phyloP scores from a whole-genome alignment of 2,113 vertebrate genomes.

The Sula dactylatra region DNA sequence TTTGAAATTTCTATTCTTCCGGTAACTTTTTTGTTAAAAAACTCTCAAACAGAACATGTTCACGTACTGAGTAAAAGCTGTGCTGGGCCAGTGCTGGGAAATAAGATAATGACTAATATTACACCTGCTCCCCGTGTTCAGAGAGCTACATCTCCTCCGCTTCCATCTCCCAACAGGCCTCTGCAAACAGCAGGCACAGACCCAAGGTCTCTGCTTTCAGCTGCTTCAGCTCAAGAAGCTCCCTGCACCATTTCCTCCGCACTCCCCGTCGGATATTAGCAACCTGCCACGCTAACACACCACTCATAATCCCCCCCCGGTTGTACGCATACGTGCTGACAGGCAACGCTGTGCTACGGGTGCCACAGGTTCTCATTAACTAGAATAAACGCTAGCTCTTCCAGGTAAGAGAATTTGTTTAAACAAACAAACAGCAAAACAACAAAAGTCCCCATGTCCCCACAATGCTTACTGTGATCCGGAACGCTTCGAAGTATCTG shows the following conservation, averaged over 20 bases:
- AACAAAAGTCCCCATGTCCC: neutral
- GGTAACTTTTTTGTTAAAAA: neutral
- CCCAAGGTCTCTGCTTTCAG: neutral
- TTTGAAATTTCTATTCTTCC: neutral
- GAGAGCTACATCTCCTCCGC: neutral
- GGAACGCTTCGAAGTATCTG: neutral
- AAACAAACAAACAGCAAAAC: neutral
- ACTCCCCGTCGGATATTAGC: accelerated
- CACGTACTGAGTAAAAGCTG: neutral
- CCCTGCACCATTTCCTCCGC: accelerated
- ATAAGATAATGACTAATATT: neutral
- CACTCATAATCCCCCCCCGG: neutral
- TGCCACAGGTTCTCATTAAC: neutral
- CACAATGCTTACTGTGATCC: neutral
- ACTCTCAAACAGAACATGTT: neutral
- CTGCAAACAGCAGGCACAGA: neutral
- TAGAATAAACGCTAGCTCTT: neutral
- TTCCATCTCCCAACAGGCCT: neutral
- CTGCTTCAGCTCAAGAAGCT: neutral
- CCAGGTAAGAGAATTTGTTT: neutral
- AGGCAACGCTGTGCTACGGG: neutral
- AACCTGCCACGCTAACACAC: accelerated
- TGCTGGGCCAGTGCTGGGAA: neutral
- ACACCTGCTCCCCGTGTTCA: neutral
- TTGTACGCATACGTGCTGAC: neutral